These are phyloP conservation scores for Dreissena rostriformis DNA, from an alignment of 1,140 invertebrate genomes.

Conservation along the genomic window DNA sequence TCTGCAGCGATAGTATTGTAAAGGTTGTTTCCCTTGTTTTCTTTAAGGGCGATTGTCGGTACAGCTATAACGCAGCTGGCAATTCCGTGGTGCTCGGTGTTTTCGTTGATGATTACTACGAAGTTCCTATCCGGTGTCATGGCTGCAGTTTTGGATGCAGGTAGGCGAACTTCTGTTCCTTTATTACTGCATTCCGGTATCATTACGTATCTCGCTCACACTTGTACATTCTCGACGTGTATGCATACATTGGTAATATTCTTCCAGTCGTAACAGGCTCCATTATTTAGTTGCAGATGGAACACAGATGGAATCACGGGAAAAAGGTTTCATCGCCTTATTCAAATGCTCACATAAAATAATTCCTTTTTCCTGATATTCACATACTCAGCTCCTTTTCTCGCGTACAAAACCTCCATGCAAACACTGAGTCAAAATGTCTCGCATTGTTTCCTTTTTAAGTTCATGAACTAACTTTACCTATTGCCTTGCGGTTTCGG, in stretches of 20 bases:
- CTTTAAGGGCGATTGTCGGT: slow-evolving; percentile 15
- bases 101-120: slow-evolving; percentile 18
- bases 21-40: no score
- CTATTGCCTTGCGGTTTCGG: no score
- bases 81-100: slow-evolving; percentile 29
- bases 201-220: background rate
- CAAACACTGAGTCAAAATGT: no score
- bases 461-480: no score
- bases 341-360: no score
- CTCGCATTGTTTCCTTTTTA: no score
- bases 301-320: background rate
- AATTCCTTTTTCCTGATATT: no score
- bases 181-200: background rate
- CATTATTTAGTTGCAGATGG: background rate
- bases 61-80: slow-evolving; percentile 7
- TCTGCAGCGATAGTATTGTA: no score
- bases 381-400: no score
- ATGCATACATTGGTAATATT: background rate
- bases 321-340: background rate
- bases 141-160: slow-evolving; percentile 34
- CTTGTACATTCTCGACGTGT: background rate
- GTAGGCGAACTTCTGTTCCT: background rate
- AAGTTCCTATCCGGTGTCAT: slow-evolving; percentile 21
- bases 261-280: background rate
- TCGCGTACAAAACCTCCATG: no score